These are phyloP conservation scores for Drosophila formosana DNA, from an alignment of 2,888 invertebrate genomes.

Conservation along the genomic window DNA sequence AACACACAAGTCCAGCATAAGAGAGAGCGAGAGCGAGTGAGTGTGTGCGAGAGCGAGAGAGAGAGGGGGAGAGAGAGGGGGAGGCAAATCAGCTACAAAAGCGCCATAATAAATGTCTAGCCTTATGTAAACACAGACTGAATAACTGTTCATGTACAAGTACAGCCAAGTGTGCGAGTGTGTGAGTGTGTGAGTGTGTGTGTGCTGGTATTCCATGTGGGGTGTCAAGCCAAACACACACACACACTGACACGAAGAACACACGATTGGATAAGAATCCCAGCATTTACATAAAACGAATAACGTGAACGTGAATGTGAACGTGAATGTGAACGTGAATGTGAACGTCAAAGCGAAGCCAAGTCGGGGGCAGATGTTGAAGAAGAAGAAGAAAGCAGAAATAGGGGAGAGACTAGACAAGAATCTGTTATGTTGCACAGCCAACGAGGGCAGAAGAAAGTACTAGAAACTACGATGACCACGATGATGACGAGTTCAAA, in stretches of 20 bases:
- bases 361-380: not conserved
- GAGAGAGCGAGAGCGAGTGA: constrained; percentile 12
- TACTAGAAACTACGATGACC: not conserved
- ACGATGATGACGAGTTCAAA: not conserved
- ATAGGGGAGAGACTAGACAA: constrained; percentile 1
- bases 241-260: constrained; percentile 18
- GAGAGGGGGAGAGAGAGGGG: not conserved
- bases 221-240: constrained; percentile 39
- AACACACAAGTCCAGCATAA: constrained; percentile 37
- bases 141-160: constrained; percentile 22
- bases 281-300: constrained; percentile 45
- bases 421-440: not conserved
- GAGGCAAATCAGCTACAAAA: constrained; percentile 41
- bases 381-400: not conserved
- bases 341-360: constrained; percentile 12
- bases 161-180: not conserved
- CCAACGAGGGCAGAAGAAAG: not conserved
- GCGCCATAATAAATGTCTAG: constrained; percentile 68
- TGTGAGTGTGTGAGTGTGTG: constrained; percentile 11
- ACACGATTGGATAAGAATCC: constrained; percentile 49
- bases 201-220: constrained; percentile 28
- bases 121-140: constrained; percentile 66
- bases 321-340: constrained; percentile 11
- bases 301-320: constrained; percentile 10
- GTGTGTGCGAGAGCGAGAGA: not conserved